A percentile compares a stretch with the other conserved stretches of the same genome.
phyloP scores from a whole-genome alignment of 2,797 vertebrate genomes.

The Hemitrygon akajei region DNA sequence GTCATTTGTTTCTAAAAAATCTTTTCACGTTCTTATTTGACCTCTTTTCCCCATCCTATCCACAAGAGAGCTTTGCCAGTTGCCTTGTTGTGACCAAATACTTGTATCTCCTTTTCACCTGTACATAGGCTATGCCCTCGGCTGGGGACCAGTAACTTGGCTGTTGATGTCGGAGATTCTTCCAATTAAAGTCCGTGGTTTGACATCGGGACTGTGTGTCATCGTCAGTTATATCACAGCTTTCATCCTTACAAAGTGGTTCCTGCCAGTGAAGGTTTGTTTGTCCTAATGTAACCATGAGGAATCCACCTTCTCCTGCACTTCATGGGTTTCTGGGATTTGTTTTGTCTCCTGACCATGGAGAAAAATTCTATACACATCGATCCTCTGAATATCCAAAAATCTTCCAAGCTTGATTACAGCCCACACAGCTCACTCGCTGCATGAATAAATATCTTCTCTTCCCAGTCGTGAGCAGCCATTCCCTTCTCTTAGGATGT shows the following conservation, averaged over 20 bases:
- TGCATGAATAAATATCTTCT: too few species aligned
- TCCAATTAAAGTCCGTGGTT: slow-evolving; percentile 75
- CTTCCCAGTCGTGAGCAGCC: too few species aligned
- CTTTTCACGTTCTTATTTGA: not conserved
- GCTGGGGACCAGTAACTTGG: slow-evolving; percentile 97
- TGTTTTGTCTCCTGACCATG: not conserved
- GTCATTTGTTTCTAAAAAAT: not conserved
- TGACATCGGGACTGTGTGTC: slow-evolving; percentile 83
- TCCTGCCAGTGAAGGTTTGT: slow-evolving; percentile 69
- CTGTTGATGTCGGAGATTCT: slow-evolving; percentile 91
- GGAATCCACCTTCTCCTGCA: not conserved
- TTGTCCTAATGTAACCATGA: not conserved
- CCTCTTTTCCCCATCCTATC: not conserved
- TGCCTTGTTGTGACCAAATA: not conserved
- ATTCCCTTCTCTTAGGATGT: too few species aligned
- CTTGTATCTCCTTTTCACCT: not conserved
- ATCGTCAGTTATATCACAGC: slow-evolving; percentile 84
- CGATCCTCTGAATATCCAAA: not conserved
- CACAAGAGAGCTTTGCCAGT: not conserved
- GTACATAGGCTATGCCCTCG: slow-evolving; percentile 81
- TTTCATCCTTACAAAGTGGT: slow-evolving; percentile 73
- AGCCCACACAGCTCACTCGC: too few species aligned
- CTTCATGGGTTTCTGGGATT: too few species aligned
- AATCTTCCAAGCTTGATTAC: too few species aligned
- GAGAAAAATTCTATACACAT: not conserved